These are phyloP conservation scores for Pseudorhiza aurosa DNA, from an alignment of 30 jellyfish, hydroid and myxozoan genomes.

Conservation along the genomic window DNA sequence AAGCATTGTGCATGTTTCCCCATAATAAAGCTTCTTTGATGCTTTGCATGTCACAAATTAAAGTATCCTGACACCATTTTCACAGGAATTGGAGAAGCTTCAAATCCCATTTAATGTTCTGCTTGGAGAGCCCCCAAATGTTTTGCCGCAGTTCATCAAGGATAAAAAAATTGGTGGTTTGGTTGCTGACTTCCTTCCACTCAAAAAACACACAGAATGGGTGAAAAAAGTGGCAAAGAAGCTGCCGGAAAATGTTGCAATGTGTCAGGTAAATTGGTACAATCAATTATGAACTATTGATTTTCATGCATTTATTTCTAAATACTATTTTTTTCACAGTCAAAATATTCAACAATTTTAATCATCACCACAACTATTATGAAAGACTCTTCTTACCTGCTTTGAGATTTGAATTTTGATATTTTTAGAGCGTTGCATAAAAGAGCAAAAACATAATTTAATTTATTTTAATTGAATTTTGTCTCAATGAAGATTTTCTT, in stretches of 20 bases:
- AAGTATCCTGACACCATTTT: too few relatives aligned
- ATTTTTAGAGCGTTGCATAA: too few relatives aligned
- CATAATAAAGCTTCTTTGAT: too few relatives aligned
- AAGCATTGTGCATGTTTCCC: too few relatives aligned
- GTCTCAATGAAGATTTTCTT: too few relatives aligned
- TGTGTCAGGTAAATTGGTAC: conserved; percentile 64
- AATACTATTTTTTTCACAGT: neutral
- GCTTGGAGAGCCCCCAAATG: conserved; percentile 65
- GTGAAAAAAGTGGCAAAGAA: conserved; percentile 46
- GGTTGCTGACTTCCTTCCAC: conserved; percentile 81
- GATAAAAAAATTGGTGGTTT: conserved; percentile 59
- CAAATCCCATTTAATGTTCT: conserved; percentile 59
- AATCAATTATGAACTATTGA: neutral
- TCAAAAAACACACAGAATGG: conserved; percentile 61
- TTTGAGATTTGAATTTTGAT: too few relatives aligned
- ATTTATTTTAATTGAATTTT: too few relatives aligned
- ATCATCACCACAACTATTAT: too few relatives aligned
- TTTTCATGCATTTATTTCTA: neutral
- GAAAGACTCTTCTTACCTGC: too few relatives aligned
- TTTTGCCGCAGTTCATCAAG: conserved; percentile 48
- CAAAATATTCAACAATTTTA: too few relatives aligned
- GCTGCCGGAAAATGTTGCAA: conserved; percentile 55
- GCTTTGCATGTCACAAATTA: too few relatives aligned
- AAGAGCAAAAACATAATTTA: too few relatives aligned
- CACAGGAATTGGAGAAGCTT: conserved; percentile 56